These are phyloP conservation scores for Laticauda colubrina DNA, from an alignment of 2,113 vertebrate species.

Conservation along the genomic window DNA sequence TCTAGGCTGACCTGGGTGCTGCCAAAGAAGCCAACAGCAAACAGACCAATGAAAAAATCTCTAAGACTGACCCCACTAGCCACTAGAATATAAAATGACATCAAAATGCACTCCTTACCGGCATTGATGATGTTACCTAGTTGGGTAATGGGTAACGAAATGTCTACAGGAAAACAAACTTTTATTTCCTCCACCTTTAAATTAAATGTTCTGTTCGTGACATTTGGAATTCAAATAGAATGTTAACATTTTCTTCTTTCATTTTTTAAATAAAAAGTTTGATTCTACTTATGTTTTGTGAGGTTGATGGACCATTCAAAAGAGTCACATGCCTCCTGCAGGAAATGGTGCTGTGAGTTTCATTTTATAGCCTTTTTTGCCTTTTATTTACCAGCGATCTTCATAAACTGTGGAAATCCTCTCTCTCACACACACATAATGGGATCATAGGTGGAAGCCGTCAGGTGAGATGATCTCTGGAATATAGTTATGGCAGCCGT, in stretches of 20 bases:
- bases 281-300: neutral
- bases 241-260: neutral
- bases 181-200: neutral
- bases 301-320: neutral
- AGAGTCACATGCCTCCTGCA: neutral
- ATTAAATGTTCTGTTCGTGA: neutral
- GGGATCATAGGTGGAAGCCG: neutral
- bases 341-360: neutral
- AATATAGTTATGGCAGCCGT: neutral
- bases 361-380: neutral
- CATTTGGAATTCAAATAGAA: neutral
- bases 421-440: neutral
- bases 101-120: neutral
- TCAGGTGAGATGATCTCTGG: neutral
- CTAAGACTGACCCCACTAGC: no score
- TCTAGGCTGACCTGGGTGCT: neutral
- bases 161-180: neutral
- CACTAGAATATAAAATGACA: neutral
- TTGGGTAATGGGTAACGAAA: neutral
- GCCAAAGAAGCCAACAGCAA: neutral
- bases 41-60: neutral
- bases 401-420: neutral
- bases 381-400: neutral
- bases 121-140: neutral
- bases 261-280: neutral